Evolutionary conservation across 2,113 vertebrate genomes (phyloP).

Genomic region (Nyctereutes procyonoides): DNA sequence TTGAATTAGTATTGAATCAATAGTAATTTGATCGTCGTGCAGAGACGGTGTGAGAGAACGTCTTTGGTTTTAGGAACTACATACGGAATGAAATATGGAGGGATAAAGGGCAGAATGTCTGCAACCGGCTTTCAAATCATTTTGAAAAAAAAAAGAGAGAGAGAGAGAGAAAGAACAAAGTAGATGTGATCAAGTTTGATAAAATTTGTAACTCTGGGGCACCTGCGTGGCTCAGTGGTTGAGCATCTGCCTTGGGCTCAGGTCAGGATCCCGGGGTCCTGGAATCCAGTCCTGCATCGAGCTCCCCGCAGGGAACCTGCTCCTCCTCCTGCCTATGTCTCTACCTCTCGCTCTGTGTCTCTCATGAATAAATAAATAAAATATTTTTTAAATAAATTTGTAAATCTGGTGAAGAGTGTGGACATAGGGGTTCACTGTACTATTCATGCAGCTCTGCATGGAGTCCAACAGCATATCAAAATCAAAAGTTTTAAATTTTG

Average conservation of each 20-base stretch:
- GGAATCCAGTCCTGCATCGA: too few relatives aligned
- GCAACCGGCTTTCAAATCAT: background rate
- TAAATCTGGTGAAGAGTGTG: background rate
- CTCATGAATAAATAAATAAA: too few relatives aligned
- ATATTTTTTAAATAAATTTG: background rate
- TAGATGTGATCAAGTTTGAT: background rate
- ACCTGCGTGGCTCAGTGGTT: too few relatives aligned
- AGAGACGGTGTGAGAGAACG: background rate
- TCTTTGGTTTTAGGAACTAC: background rate
- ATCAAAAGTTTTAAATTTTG: background rate
- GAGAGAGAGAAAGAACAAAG: background rate
- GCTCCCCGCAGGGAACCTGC: too few relatives aligned
- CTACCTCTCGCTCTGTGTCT: too few relatives aligned
- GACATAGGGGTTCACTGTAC: fast-evolving
- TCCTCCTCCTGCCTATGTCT: too few relatives aligned
- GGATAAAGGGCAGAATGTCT: background rate
- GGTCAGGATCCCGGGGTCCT: too few relatives aligned
- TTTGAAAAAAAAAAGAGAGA: background rate
- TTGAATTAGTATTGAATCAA: too few relatives aligned
- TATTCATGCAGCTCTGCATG: background rate
- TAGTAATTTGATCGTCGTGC: background rate
- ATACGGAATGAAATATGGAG: background rate
- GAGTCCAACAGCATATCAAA: background rate
- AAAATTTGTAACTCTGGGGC: background rate
- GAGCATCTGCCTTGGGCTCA: too few relatives aligned